phyloP scores from a whole-genome alignment of 1,140 invertebrate genomes.

The Apis florea region DNA sequence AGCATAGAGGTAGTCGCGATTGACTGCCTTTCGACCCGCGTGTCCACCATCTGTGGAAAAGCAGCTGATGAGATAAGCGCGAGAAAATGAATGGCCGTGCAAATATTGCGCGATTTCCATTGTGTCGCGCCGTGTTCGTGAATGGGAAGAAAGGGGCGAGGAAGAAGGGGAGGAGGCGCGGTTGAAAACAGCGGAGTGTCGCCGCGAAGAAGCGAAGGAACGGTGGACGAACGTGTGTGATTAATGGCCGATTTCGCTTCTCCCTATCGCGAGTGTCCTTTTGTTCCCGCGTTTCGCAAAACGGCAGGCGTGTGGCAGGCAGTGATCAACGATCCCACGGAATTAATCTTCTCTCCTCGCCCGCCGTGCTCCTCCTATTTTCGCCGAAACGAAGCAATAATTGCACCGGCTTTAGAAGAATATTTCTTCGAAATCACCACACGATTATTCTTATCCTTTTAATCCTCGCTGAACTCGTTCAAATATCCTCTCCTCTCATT shows the following conservation, averaged over 20 bases:
- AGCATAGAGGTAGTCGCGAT: not conserved
- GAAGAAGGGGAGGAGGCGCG: not conserved
- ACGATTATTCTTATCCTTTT: no score
- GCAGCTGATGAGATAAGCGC: not conserved
- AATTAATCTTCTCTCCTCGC: slow-evolving; percentile 57
- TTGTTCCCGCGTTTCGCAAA: slow-evolving; percentile 44
- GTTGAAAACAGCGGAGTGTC: not conserved
- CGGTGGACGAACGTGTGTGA: slow-evolving; percentile 45
- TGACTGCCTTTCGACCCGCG: not conserved
- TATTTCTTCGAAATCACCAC: no score
- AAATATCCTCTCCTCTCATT: no score
- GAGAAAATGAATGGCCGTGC: not conserved
- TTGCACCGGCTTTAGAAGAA: not conserved
- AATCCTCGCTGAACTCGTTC: no score
- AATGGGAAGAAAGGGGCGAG: not conserved
- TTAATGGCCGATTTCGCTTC: slow-evolving; percentile 57
- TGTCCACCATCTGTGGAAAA: no score
- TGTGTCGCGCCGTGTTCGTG: slow-evolving; percentile 8
- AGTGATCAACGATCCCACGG: slow-evolving; percentile 65
- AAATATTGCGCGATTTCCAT: slow-evolving; percentile 32
- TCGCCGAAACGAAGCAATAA: slow-evolving; percentile 29
- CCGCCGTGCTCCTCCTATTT: not conserved
- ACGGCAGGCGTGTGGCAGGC: slow-evolving; percentile 55
- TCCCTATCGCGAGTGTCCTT: slow-evolving; percentile 49
- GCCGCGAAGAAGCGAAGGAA: slow-evolving; percentile 15